Evolutionary conservation across 2,888 invertebrate species (phyloP), one percentile per base, ranked within the genome.

Genomic region (Melinaea marsaeus): DNA sequence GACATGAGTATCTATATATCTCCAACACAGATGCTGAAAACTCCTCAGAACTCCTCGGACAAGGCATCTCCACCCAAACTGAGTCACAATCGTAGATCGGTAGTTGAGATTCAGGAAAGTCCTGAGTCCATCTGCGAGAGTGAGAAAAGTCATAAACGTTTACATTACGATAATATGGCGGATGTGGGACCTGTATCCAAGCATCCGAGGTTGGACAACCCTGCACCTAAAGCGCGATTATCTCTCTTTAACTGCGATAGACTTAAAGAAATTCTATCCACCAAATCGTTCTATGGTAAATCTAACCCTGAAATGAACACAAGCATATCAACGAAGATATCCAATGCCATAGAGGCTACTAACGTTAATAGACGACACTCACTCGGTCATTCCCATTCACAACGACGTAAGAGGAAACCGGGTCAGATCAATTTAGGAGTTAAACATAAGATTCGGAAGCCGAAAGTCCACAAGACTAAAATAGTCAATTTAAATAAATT

Each of bases 361-460:
- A 74, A 75, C 0, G 74, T 74, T 0, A 77, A 83, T 5, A 74
- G 75, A 4, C 74, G 79, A 2, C 78, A 81, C 13, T 71, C 81
- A 32, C 80, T 85, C 69, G 69, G 78, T 34, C 79, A 83, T 58
- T 76, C 84, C 1, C 74, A 84, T 58, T 75, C 86, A 0, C 75
- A 77, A 58, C 76, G 79, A 64, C 74, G 80, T 57, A 78, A 85
- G 65, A 84, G 86, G 35, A 84, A 81, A 58, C 89, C 88, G 9
- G 93, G 93, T 0, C 92, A 92, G 76, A 94, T 94, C n/a, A 94
- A 94, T 75, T 84, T 91, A 65, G 94, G 94, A 0, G 94, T 94
- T 0, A 81, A 86, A 63, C 94, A 94, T 74, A 92, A 90, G 66
- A 93, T 94, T 60, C 88, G 90, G 57, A 93, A 92, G 75, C 94